Conservation (phyloP, 2,113 vertebrate species). For the Sceloporus undulatus region DNA sequence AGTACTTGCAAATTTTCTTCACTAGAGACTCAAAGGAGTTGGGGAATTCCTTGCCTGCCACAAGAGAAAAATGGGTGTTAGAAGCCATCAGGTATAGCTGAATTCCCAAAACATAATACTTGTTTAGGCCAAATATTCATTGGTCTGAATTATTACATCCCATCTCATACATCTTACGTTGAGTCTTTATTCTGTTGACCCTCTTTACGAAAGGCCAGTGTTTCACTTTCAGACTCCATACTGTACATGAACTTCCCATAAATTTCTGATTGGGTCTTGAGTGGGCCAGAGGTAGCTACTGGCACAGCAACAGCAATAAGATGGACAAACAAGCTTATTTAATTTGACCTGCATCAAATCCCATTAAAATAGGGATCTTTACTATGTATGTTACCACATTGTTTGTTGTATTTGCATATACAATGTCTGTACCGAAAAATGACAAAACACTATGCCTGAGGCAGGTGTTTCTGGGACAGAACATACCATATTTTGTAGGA, state of each 20-base stretch:
- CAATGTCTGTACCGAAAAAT: neutral
- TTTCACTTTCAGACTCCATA: neutral
- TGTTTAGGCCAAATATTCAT: neutral
- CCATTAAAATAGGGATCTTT: neutral
- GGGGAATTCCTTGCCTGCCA: slow-evolving; percentile 94
- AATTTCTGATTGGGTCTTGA: neutral
- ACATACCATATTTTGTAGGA: slow-evolving; percentile 96
- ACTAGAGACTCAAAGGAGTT: slow-evolving; percentile 96
- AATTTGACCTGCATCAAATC: neutral
- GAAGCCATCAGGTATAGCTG: neutral
- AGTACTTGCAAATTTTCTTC: slow-evolving; percentile 96
- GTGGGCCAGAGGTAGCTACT: neutral
- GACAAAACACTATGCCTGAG: neutral
- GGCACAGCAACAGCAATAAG: neutral
- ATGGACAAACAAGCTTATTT: neutral
- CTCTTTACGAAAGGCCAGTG: neutral
- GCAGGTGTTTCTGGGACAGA: neutral
- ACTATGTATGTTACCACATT: neutral
- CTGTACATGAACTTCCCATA: neutral
- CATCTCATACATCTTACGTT: neutral
- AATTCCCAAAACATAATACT: neutral
- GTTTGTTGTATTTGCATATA: neutral
- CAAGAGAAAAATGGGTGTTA: neutral
- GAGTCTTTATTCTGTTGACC: neutral
- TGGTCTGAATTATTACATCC: neutral